Evolutionary conservation across 2,797 vertebrate genomes (phyloP), one percentile per base, ranked within the genome.

Genomic region (Morus bassanus): DNA sequence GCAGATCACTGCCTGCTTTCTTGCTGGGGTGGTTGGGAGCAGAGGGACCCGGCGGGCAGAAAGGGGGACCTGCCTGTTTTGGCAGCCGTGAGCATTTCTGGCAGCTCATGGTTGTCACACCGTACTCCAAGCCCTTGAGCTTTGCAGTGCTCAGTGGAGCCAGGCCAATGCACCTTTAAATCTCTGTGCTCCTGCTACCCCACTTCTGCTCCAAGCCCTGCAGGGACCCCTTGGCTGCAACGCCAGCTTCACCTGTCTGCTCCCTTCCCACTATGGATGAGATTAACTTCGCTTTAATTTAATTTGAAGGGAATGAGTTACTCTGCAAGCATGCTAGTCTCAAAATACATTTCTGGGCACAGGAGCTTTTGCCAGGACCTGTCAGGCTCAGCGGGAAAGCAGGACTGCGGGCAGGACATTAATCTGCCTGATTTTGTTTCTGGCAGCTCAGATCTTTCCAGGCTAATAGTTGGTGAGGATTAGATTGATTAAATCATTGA

Each of bases 161-260:
- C 3, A 13, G 16, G 14, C 64, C 59, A 81, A 19, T 1, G 9
- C 22, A 21, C 28, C 18, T 13, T 39, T 10, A 1, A 37, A 18
- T 21, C 43, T 67, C 31, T 59, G 45, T 43, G 28, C 24, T 64
- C 63, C 70, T 78, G 28, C 25, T 41, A 28, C 61, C 51, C 68
- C 27, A 0, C 57, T 67, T 72, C 59, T 96, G 46, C 70, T 91
- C 50, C 88, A 37, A 18, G 28, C 30, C 37, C 51, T 24, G 9
- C 59, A 57, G 85, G 73, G 91, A 56, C 39, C 57, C 74, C 65
- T 48, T 68, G 61, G 70, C 69, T 77, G 74, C 92, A 72, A 88
- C 18, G 7, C 35, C 88, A 94, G 72, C 79, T 91, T 96, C 80
- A 78, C 88, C 91, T 57, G 53, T 85, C 89, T 95, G 88, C 85